Conservation (phyloP, 2,888 invertebrate genomes). For the Drosophila recens region DNA sequence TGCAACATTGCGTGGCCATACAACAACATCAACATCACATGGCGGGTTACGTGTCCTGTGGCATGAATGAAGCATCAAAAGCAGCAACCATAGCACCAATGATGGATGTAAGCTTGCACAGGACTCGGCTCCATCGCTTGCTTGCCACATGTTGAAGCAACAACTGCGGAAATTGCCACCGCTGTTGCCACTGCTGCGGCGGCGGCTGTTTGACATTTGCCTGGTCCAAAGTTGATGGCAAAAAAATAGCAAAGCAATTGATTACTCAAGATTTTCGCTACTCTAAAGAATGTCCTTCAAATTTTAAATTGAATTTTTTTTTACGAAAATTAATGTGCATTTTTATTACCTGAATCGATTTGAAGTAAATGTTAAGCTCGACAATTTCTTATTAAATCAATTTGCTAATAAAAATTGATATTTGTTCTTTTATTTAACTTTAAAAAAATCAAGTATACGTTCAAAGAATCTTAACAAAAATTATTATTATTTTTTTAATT, state of each 20-base stretch:
- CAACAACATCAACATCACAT: slow-evolving; percentile 19
- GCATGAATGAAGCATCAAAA: slow-evolving; percentile 23
- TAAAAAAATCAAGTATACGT: too few species aligned
- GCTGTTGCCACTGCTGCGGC: neutral
- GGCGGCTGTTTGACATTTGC: slow-evolving; percentile 9
- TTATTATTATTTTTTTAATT: too few species aligned
- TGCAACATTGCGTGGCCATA: slow-evolving; percentile 24
- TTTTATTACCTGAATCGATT: neutral
- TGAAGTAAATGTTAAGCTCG: neutral
- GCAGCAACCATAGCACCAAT: slow-evolving; percentile 29
- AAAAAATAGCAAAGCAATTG: slow-evolving; percentile 17
- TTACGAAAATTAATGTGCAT: neutral
- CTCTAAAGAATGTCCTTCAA: neutral
- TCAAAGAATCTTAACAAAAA: too few species aligned
- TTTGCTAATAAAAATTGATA: too few species aligned
- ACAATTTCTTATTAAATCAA: neutral
- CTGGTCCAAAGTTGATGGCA: slow-evolving; percentile 9
- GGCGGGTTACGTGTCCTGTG: slow-evolving; percentile 28
- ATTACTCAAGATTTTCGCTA: slow-evolving; percentile 7
- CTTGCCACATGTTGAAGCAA: slow-evolving; percentile 56
- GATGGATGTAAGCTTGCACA: slow-evolving; percentile 44
- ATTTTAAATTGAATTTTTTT: neutral
- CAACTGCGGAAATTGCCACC: slow-evolving; percentile 11
- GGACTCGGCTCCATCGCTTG: slow-evolving; percentile 11
- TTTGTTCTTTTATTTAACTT: too few species aligned